Base-by-base conservation (phyloP, 2,113 vertebrate species). In the Puma concolor region DNA sequence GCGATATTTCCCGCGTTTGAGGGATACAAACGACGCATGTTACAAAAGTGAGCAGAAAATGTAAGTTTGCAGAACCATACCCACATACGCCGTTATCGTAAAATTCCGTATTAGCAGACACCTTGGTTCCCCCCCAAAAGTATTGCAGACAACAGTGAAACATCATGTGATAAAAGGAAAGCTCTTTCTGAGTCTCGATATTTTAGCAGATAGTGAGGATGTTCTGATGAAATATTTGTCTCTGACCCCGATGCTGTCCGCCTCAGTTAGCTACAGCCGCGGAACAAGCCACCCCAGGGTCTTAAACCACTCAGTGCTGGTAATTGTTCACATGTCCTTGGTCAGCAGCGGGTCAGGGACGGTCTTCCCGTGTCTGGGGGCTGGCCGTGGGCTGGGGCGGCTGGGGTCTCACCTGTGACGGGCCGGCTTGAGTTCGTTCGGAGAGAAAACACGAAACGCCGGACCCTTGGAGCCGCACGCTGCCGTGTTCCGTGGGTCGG, bases 311-410 rank as follows among this genome's bases (percentile, higher is more conserved):
- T 54, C 31, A 2, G 1, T 19, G 0, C 15, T 14, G 15, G 17
- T 1, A 0, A 0, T 2, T 0, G 10, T 23, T 27, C 19, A 1
- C 2, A 5, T 1, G 54, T 27, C 13, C 33, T 3, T 19, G 9
- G 17, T 33, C 17, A 3, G 54, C 77, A 2, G 6, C 27, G 54
- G 77, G 2, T 14, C 41, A 16, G n/a, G 54, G 17, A 12, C 19
- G 19, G 29, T 12, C 48, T 13, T 2, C 12, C 3, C 1, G 0
- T 13, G 31, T 23, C 4, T 13, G 52, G 17, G 9, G 50, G n/a
- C 76, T 19, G 85, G 76, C 66, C 3, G n/a, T 7, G 10, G 23
- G 44, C 77, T 19, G 11, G 44, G 72, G 23, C 21, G 0, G 4
- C 27, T 5, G 0, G 11, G 2, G n/a, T 48, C 79, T 44, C 52